Percentiles rank a stretch among this genome's conserved stretches.
phyloP scores from a whole-genome alignment of 1,140 invertebrate genomes.

The Orchesella cincta region DNA sequence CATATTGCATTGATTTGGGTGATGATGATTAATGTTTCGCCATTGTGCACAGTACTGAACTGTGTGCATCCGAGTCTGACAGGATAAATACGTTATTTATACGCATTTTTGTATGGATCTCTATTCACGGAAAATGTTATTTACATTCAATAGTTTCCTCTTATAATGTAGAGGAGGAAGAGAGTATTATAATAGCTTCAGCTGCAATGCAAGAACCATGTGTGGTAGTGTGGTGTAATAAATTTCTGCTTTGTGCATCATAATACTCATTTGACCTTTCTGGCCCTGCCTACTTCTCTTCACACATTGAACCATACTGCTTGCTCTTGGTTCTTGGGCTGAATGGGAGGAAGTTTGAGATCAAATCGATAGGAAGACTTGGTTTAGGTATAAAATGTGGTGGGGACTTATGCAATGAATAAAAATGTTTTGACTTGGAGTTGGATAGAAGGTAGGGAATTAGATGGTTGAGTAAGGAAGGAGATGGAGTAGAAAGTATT shows the following conservation, averaged over 20 bases:
- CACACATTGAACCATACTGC: not conserved
- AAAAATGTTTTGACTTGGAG: no score
- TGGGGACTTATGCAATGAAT: no score
- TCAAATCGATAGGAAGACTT: no score
- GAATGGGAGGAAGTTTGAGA: no score
- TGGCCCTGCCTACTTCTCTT: constrained; percentile 18
- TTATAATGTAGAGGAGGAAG: no score
- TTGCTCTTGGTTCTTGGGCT: no score
- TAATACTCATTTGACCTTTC: constrained; percentile 26
- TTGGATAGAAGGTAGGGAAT: no score
- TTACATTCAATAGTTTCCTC: constrained; percentile 22
- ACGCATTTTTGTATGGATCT: constrained; percentile 27
- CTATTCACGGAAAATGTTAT: constrained; percentile 7
- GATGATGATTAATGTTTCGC: constrained; percentile 28
- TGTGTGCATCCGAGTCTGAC: not conserved
- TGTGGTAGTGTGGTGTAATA: constrained; percentile 14
- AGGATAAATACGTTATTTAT: constrained; percentile 30
- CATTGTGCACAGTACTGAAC: not conserved
- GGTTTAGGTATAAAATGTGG: no score
- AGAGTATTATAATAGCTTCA: not conserved
- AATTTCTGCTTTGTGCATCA: not conserved
- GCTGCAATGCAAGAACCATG: not conserved
- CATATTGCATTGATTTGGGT: constrained; percentile 25
- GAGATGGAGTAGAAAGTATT: no score
- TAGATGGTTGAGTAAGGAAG: no score